phyloP scores from a whole-genome alignment of 2,797 vertebrate genomes.

The Vireo griseus region DNA sequence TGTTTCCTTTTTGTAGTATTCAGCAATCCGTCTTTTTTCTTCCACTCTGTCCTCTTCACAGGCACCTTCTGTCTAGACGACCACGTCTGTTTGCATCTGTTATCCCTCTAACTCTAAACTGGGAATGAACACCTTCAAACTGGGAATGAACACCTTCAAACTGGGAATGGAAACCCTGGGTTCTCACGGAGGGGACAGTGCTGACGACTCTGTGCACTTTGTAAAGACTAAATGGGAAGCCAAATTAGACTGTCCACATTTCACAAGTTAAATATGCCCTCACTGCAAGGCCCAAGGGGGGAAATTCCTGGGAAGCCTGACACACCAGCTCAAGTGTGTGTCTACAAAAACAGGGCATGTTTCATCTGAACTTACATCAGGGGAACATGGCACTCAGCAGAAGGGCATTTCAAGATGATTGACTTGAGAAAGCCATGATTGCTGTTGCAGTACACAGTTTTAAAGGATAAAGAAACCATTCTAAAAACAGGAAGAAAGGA shows the following conservation, averaged over 20 bases:
- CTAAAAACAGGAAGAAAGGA: not conserved
- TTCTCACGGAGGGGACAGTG: not conserved
- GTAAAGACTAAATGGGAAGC: not conserved
- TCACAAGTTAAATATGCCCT: not conserved
- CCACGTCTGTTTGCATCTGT: rapidly evolving
- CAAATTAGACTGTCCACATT: not conserved
- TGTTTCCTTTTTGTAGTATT: not conserved
- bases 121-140: not conserved
- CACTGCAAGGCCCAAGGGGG: not conserved
- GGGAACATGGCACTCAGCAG: not conserved
- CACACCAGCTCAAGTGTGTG: not conserved
- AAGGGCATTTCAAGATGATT: not conserved
- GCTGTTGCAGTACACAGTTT: not conserved
- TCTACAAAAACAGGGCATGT: not conserved
- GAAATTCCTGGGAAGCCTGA: not conserved
- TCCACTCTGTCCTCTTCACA: not conserved
- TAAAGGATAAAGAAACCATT: not conserved
- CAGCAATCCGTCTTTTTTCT: not conserved
- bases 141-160: not conserved
- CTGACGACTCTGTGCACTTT: not conserved
- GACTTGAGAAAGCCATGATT: not conserved
- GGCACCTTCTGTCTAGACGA: not conserved
- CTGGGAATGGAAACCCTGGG: not conserved
- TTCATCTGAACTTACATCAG: not conserved
- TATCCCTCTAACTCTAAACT: not conserved